Evolutionary conservation across 2,888 invertebrate species (phyloP).

Genomic region (Leptopilina myrica): DNA sequence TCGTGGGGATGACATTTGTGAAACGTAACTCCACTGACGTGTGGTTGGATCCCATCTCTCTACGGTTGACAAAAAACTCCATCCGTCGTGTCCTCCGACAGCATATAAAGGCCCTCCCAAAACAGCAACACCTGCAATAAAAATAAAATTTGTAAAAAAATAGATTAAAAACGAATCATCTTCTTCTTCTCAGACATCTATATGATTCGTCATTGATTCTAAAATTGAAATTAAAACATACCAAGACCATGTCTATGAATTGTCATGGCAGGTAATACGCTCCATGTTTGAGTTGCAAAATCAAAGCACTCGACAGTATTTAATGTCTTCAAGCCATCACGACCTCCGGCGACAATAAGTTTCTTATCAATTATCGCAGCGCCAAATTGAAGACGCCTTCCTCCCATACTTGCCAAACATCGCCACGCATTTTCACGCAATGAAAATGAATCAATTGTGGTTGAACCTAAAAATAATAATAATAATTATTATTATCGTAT

Average conservation of each 20-base stretch:
- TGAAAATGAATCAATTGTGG: constrained; percentile 93
- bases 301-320: constrained; percentile 95
- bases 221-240: constrained; percentile 43
- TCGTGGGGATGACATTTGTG: constrained; percentile 92
- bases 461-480: constrained; percentile 82
- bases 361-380: constrained; percentile 91
- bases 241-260: constrained; percentile 91
- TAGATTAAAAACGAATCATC: too few species aligned
- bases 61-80: constrained; percentile 96
- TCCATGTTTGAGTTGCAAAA: constrained; percentile 88
- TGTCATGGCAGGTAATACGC: constrained; percentile 90
- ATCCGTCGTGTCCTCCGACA: constrained; percentile 96
- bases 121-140: constrained; percentile 81
- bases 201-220: too few species aligned
- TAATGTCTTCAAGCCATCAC: constrained; percentile 96
- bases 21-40: constrained; percentile 92
- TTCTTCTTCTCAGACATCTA: too few species aligned
- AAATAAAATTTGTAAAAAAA: not conserved
- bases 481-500: too few species aligned
- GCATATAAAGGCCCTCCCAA: constrained; percentile 93
- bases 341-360: constrained; percentile 91
- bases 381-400: constrained; percentile 92
- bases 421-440: constrained; percentile 89
- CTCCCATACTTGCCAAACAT: constrained; percentile 86
- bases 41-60: constrained; percentile 95